A percentile compares a stretch with the other conserved stretches of the same genome.
Evolutionary conservation across 2,888 invertebrate species (phyloP).

Genomic region (Oligia fasciuncula): DNA sequence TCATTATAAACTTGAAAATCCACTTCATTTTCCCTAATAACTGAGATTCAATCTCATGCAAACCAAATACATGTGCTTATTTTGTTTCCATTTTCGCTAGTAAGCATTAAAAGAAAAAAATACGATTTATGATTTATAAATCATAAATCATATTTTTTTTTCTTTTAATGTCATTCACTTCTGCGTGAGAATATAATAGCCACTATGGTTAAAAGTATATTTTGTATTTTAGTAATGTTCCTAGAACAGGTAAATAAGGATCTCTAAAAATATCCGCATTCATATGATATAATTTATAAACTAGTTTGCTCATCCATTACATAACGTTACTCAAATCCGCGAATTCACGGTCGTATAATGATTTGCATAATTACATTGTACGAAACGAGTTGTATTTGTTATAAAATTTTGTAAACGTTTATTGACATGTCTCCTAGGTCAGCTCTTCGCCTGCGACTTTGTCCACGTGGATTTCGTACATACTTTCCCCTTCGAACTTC

Average conservation of each 20-base stretch:
- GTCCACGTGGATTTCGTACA: not conserved
- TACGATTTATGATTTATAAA: no score
- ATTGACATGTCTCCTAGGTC: no score
- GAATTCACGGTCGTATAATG: slow-evolving; percentile 59
- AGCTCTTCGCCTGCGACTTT: not conserved
- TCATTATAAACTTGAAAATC: not conserved
- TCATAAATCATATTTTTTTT: not conserved
- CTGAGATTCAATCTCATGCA: not conserved
- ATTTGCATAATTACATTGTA: slow-evolving; percentile 56
- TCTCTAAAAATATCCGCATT: slow-evolving; percentile 51
- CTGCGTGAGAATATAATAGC: not conserved
- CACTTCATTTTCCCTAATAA: not conserved
- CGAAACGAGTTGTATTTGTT: slow-evolving; percentile 2
- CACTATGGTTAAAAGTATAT: not conserved
- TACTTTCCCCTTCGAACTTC: not conserved
- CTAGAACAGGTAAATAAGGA: slow-evolving; percentile 23
- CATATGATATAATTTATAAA: slow-evolving; percentile 56
- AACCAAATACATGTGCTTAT: not conserved
- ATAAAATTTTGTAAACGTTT: no score
- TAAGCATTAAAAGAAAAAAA: no score
- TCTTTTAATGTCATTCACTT: not conserved
- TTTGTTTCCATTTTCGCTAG: not conserved
- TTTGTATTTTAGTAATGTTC: slow-evolving; percentile 18
- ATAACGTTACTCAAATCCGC: slow-evolving; percentile 61
- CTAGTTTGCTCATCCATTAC: slow-evolving; percentile 61